phyloP scores from a whole-genome alignment of 2,113 vertebrate species.

The Fukomys damarensis region DNA sequence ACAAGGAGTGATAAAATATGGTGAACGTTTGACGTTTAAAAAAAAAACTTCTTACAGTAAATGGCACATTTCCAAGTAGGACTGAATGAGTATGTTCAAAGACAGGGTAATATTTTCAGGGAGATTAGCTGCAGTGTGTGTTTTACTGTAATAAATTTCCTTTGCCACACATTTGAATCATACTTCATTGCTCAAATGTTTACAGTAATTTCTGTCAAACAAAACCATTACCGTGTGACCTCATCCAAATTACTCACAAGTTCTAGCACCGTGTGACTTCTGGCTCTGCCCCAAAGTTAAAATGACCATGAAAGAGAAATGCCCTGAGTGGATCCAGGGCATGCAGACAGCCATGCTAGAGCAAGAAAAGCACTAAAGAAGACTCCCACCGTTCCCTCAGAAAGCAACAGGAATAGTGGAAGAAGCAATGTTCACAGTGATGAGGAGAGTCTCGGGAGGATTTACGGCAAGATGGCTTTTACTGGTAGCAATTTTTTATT shows the following conservation, averaged over 20 bases:
- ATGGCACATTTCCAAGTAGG: background rate
- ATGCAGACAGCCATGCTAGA: background rate
- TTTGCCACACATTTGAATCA: background rate
- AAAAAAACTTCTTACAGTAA: background rate
- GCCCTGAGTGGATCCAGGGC: background rate
- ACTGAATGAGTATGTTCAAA: background rate
- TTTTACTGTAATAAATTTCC: background rate
- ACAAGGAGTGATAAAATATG: background rate
- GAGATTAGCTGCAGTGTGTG: background rate
- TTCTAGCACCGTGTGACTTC: background rate
- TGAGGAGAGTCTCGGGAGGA: background rate
- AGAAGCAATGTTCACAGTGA: background rate
- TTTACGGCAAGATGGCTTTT: background rate
- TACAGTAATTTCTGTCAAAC: background rate
- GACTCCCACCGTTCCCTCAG: background rate
- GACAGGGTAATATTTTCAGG: background rate
- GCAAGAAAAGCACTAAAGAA: background rate
- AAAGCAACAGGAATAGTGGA: background rate
- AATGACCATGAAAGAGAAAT: background rate
- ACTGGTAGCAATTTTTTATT: background rate
- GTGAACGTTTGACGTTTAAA: background rate
- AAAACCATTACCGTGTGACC: background rate
- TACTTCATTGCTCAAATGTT: background rate
- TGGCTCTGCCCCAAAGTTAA: background rate
- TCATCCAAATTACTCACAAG: background rate